Base-by-base conservation (phyloP, 2,797 vertebrate genomes). In the Acanthopagrus latus region DNA sequence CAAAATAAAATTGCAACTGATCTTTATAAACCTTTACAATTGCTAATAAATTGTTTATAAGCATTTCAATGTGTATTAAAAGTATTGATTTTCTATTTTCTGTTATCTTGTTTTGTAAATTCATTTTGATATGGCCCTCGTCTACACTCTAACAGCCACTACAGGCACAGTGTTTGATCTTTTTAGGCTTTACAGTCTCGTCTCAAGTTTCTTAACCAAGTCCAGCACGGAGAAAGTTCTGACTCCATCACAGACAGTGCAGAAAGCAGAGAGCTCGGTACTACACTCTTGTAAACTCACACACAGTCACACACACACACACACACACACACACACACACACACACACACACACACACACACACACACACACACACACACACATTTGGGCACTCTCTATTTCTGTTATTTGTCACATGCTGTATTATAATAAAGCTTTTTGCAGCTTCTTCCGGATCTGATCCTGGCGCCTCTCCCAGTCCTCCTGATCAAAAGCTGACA, bases 121-220 rank as follows among this genome's bases (percentile, higher is more conserved):
- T 8, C 8, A 38, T 44, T 44, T 44, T 13, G 1, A 44, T 5
- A 16, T 38, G 5, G 18, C 9, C n/a, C 41, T 54, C 9, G 10
- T 14, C 1, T 63, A 3, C 20, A 43, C 11, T 50, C 12, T 48
- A 14, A 62, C 33, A 11, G 69, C 5, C 5, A 11, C 12, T 41
- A 14, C 8, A 63, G 25, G 27, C 6, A 25, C 3, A 47, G 47
- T 71, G 7, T 44, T 54, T 55, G 77, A 1, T 74, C 5, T 66
- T 80, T 78, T 75, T 84, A 98, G 97, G 97, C 97, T 86, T 83
- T 90, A 68, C 94, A 97, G 88, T 95, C 95, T 65, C 96, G 96
- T 47, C 41, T 95, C 55, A 92, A 69, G 50, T 98, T 95, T 91
- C 91, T 97, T 52, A 93, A 90, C 63, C 89, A 89, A 63, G 73